Conservation (phyloP, 2,113 vertebrate species). For the Ictidomys tridecemlineatus region DNA sequence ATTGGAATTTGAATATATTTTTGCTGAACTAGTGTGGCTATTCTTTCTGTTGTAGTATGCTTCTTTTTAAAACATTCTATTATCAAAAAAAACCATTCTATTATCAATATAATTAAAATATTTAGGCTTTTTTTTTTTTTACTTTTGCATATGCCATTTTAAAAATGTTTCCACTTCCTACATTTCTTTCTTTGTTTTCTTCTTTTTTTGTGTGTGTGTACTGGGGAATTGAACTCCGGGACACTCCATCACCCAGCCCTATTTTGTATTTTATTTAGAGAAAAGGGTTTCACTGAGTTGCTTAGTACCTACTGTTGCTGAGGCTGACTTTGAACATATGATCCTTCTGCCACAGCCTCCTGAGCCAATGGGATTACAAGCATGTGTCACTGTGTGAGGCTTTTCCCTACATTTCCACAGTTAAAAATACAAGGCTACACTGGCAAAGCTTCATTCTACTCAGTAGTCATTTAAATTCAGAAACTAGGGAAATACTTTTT, state of each 20-base stretch:
- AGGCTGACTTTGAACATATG: no score
- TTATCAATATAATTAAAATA: constrained; percentile 27
- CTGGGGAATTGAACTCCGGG: no score
- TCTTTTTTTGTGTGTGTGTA: no score
- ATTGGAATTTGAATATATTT: constrained; percentile 54
- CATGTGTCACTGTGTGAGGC: no score
- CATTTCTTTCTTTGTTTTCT: no score
- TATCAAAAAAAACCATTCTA: neutral
- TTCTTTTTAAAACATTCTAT: neutral
- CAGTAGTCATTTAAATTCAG: neutral
- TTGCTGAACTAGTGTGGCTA: neutral
- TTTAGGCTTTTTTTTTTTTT: constrained; percentile 24
- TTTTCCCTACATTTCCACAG: constrained; percentile 8
- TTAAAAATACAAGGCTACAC: neutral
- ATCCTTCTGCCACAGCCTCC: no score
- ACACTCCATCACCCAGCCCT: no score
- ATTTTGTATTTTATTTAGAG: no score
- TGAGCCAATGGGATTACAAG: no score
- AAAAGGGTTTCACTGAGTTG: no score
- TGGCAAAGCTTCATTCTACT: neutral
- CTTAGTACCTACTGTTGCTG: no score
- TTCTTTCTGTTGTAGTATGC: neutral
- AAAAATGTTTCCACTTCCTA: neutral
- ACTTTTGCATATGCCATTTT: neutral
- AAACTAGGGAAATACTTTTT: neutral